Conservation (phyloP, 92 coral and sea anemone genomes). For the Porites evermanni region DNA sequence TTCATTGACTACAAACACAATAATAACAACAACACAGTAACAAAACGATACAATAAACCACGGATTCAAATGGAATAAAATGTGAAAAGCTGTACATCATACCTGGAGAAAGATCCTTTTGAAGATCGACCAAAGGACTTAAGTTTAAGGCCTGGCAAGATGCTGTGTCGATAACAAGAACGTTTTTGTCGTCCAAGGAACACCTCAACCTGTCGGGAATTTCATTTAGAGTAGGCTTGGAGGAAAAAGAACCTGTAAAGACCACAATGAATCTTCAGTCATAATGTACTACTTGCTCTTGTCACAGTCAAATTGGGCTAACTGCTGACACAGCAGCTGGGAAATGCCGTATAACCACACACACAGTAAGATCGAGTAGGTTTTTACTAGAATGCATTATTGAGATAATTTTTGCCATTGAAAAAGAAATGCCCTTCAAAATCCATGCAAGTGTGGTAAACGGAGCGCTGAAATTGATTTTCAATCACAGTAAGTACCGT, state of each 20-base stretch:
- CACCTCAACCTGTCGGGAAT: slow-evolving; percentile 3
- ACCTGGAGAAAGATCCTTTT: slow-evolving; percentile 23
- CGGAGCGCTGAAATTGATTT: too few relatives aligned
- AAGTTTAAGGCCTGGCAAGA: neutral
- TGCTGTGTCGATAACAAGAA: slow-evolving; percentile 3
- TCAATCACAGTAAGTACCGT: too few relatives aligned
- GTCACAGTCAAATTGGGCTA: too few relatives aligned
- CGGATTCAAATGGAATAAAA: neutral
- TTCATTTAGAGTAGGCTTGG: neutral
- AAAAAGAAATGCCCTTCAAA: too few relatives aligned
- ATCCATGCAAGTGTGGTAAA: too few relatives aligned
- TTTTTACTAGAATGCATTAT: too few relatives aligned
- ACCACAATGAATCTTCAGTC: too few relatives aligned
- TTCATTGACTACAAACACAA: neutral
- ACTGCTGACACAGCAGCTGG: too few relatives aligned
- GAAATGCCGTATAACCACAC: too few relatives aligned
- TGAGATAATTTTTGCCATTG: too few relatives aligned
- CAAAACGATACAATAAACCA: neutral
- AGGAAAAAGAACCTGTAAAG: slow-evolving; percentile 7
- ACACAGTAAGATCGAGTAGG: too few relatives aligned
- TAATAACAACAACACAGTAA: neutral
- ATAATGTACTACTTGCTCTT: too few relatives aligned
- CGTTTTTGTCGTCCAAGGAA: slow-evolving; percentile 4
- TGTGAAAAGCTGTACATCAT: neutral
- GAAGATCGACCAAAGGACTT: slow-evolving; percentile 1